Percentiles rank a stretch among this genome's conserved stretches.
Evolutionary conservation across 2,888 invertebrate genomes (phyloP).

Genomic region (Brachynemurus nebulosus): DNA sequence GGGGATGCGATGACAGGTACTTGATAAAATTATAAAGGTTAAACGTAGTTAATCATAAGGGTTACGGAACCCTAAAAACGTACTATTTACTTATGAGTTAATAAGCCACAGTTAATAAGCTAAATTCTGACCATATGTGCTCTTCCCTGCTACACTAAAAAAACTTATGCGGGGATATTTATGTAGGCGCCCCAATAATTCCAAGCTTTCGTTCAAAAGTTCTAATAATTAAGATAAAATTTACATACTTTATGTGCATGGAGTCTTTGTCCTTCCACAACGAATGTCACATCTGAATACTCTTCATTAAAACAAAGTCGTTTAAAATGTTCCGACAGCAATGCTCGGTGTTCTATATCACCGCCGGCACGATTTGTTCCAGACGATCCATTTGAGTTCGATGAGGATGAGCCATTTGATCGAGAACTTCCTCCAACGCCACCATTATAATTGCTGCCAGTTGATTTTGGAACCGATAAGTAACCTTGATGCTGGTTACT

Average conservation of each 20-base stretch:
- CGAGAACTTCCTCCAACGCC: background rate
- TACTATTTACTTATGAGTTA: too few relatives aligned
- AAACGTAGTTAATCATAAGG: too few relatives aligned
- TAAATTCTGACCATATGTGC: too few relatives aligned
- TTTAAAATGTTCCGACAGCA: constrained; percentile 75
- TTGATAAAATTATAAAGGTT: too few relatives aligned
- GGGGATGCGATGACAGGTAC: too few relatives aligned
- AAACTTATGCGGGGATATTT: too few relatives aligned
- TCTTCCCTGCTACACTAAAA: too few relatives aligned
- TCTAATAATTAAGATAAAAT: background rate
- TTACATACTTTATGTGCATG: constrained; percentile 50
- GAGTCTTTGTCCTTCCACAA: constrained; percentile 64
- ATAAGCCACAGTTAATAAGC: too few relatives aligned
- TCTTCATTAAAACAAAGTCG: constrained; percentile 73
- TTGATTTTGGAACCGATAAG: background rate
- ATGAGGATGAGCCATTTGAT: constrained; percentile 1
- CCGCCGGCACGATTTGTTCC: constrained; percentile 30
- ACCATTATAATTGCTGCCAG: background rate
- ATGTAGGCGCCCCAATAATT: constrained; percentile 4
- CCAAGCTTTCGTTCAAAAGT: background rate
- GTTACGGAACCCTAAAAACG: too few relatives aligned
- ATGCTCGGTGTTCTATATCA: constrained; percentile 51
- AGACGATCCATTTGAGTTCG: constrained; percentile 15
- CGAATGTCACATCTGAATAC: constrained; percentile 79
- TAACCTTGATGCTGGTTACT: constrained; percentile 10